These are phyloP conservation scores for Hirtodrosophila confusa DNA, from an alignment of 2,888 invertebrate genomes.

Conservation along the genomic window DNA sequence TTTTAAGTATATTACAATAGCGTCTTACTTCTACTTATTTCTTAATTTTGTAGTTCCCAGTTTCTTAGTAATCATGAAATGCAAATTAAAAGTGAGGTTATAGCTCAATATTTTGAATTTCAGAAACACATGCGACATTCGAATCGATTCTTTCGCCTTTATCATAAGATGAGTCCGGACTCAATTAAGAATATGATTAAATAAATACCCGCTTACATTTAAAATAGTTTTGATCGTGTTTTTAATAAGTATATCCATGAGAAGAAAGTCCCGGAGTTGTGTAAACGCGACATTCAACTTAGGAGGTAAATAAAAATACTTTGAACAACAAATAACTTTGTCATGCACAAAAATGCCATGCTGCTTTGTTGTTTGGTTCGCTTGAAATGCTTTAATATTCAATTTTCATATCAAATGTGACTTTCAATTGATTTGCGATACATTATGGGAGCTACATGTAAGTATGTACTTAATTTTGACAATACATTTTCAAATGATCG, in stretches of 20 bases:
- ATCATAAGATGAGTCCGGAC: neutral
- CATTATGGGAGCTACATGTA: slow-evolving; percentile 45
- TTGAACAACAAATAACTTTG: slow-evolving; percentile 49
- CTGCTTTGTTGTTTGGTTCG: slow-evolving; percentile 55
- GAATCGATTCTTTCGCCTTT: slow-evolving; percentile 2
- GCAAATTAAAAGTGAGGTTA: too few species aligned
- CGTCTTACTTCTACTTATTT: slow-evolving; percentile 2
- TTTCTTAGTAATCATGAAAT: too few species aligned
- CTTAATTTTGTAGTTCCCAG: neutral
- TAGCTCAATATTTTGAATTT: too few species aligned
- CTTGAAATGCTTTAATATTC: slow-evolving; percentile 25
- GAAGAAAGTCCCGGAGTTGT: slow-evolving; percentile 3
- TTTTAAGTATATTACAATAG: slow-evolving; percentile 16
- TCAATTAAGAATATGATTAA: neutral
- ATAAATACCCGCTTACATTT: slow-evolving; percentile 3
- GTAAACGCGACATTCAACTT: slow-evolving; percentile 35
- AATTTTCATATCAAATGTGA: slow-evolving; percentile 12
- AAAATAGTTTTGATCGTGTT: slow-evolving; percentile 5
- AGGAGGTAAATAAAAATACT: slow-evolving; percentile 12
- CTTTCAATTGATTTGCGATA: slow-evolving; percentile 33
- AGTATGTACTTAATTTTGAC: slow-evolving; percentile 19
- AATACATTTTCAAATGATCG: slow-evolving; percentile 21
- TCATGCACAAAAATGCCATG: slow-evolving; percentile 83
- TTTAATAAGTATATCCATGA: too few species aligned
- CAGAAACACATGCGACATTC: slow-evolving; percentile 14